Base-by-base conservation (phyloP, 2,797 vertebrate genomes). In the Antrozous pallidus region DNA sequence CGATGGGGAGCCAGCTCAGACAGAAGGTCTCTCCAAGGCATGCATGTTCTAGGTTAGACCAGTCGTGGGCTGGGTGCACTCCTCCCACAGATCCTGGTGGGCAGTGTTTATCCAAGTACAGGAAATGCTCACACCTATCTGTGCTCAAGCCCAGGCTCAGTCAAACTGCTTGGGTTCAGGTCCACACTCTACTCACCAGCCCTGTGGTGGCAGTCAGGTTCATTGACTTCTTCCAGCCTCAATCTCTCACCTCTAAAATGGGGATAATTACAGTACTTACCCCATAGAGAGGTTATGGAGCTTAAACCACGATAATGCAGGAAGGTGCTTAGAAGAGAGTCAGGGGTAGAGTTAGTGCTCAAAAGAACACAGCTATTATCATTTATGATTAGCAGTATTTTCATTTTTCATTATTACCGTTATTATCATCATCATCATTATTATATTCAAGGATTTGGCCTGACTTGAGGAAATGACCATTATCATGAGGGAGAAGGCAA, bases 81-180 rank as follows among this genome's bases (percentile, higher is more conserved):
- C 63, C 31, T 49, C 36, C 61, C 33, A 6, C 20, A 8, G 65
- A 78, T 28, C 28, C 3, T 2, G 22, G n/a, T 11, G 5, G 22
- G 22, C 13, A 9, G 38, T 3, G 0, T 61, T 45, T 38, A 47
- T 73, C 49, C 9, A n/a, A 18, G 33, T 2, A 0, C 26, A 2
- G 5, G n/a, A 47, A 71, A 16, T 22, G 56, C n/a, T 6, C n/a
- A 47, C 14, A 4, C 71, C 33, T 26, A 7, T 61, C 31, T 14
- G 17, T 31, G 70, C 14, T 33, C 12, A 24, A 26, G 33, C n/a
- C 13, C 33, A 28, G 36, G 40, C 26, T 20, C 9, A 36, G 36
- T 36, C 54, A 49, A 12, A 49, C 61, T 16, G 16, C 24, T 58
- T 31, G 18, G 13, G 31, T 54, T 83, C 74, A 61, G 3, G 26